Base-by-base conservation (phyloP, 2,113 vertebrate genomes). In the Percopsis transmontana region DNA sequence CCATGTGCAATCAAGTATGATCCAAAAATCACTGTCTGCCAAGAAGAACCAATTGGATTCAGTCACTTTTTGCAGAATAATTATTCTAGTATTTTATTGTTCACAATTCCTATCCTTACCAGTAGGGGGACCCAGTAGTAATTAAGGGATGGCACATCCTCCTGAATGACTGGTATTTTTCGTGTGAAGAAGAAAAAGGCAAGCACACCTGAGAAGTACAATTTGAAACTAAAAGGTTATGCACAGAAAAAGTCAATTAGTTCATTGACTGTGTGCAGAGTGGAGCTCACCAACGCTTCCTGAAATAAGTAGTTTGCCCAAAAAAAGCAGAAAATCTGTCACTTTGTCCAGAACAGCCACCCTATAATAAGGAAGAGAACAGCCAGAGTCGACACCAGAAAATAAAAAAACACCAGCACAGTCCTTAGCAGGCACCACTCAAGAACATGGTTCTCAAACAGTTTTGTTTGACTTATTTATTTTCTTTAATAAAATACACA, bases 301-400 rank as follows among this genome's bases (percentile, higher is more conserved):
- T 86, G 96, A 90, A 86, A 99, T 94, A 0, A 99, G 93, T 60
- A 98, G 77, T 83, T 99, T 99, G 16, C 96, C 97, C 83, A 99
- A 85, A 79, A 97, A 93, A 5, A 99, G 88, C 80, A 98, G 86
- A 70, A 99, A 99, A 66, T 97, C 93, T 40, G 95, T 98, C 64
- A 98, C 95, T 88, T 95, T 97, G 85, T 99, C 97, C 83, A 99
- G 88, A 66, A 99, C 92, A 18, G 95, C 93, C 83, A 99, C 95
- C 85, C 97, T 99, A 72, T 66, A 72, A 41, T 61, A 45, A 80
- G n/a, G 19, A 44, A 54, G 79, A 80, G 47, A 61, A 76, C 66
- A 73, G 69, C 39, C 69, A 44, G 40, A 56, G 45, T 42, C 21
- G 41, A 54, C 27, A 27, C 2, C 2, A 27, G 2, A 27, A 2